Evolutionary conservation across 2,113 vertebrate genomes (phyloP).

Genomic region (Aptenodytes patagonicus): DNA sequence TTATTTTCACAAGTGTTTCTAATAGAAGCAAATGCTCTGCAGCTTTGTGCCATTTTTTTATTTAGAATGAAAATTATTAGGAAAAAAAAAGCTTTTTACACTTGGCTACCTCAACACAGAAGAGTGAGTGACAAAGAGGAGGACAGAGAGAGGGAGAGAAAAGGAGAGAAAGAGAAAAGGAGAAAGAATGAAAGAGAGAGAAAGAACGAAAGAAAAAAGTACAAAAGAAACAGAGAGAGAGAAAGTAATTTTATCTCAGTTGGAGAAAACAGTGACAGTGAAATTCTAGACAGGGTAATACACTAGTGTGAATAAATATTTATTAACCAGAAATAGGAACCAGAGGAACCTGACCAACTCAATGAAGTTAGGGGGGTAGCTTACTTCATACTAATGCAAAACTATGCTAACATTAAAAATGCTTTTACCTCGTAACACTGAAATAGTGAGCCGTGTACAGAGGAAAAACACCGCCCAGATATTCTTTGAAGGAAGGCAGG

Average conservation of each 20-base stretch:
- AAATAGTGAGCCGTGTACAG: not conserved
- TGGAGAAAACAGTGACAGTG: not conserved
- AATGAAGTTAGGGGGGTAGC: not conserved
- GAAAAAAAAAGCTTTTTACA: not conserved
- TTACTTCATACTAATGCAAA: not conserved
- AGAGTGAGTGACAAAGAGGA: not conserved
- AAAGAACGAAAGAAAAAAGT: not conserved
- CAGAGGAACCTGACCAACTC: not conserved
- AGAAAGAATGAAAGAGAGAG: not conserved
- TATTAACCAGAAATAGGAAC: not conserved
- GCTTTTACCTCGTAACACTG: not conserved
- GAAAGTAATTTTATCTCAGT: not conserved
- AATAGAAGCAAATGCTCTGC: not conserved
- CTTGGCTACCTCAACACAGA: not conserved
- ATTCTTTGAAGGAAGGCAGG: not conserved
- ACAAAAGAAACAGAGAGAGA: not conserved
- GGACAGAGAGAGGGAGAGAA: not conserved
- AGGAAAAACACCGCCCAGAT: not conserved
- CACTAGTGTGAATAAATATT: not conserved
- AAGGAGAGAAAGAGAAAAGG: not conserved
- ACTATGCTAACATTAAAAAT: not conserved
- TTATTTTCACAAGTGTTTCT: conserved; percentile 50
- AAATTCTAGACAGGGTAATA: not conserved
- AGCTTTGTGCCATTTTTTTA: not conserved
- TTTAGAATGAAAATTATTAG: not conserved